Base-by-base conservation (phyloP, 2,113 vertebrate genomes). In the Semicossyphus pulcher region DNA sequence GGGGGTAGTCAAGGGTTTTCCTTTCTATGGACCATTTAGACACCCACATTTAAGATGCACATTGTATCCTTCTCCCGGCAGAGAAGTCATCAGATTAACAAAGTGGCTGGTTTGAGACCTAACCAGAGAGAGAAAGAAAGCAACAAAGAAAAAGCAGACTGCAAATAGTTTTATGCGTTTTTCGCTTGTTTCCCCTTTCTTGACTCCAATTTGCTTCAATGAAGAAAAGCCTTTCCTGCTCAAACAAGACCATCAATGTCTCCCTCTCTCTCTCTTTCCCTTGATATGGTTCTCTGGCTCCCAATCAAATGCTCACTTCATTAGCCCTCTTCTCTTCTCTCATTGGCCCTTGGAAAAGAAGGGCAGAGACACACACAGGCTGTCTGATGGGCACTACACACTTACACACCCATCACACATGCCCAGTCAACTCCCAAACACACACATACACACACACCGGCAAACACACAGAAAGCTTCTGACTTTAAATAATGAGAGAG, bases 401-500 rank as follows among this genome's bases (percentile, higher is more conserved):
- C 29, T 21, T 14, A 64, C 37, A 56, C 37, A 52, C 16, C 25
- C 25, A 42, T 51, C 11, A 37, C 36, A 37, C 36, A 37, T 10
- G 23, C 47, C 28, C 78, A 56, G 29, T 75, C 74, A 71, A 65
- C 57, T 31, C 54, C 26, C 31, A 28, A 25, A 37, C 63, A 52
- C 59, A 39, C 53, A 39, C 48, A n/a, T n/a, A 72, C 51, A 72
- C 58, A 72, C 81, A 68, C 57, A 67, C 10, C 41, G 20, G 14
- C 57, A 66, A 42, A 76, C 59, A 70, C 39, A 69, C 74, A 78
- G 65, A 67, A 65, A 28, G 29, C 66, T 65, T 88, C 65, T 81
- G 82, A 85, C 88, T 92, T 90, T 91, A 89, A 89, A 92, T 92
- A 92, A 92, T 92, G 89, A 92, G 90, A 83, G 85, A 81, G 78